Percentiles rank a stretch among this genome's conserved stretches.
These are phyloP conservation scores for Ornithoptera priamus DNA, from an alignment of 2,888 invertebrate species.

Conservation along the genomic window DNA sequence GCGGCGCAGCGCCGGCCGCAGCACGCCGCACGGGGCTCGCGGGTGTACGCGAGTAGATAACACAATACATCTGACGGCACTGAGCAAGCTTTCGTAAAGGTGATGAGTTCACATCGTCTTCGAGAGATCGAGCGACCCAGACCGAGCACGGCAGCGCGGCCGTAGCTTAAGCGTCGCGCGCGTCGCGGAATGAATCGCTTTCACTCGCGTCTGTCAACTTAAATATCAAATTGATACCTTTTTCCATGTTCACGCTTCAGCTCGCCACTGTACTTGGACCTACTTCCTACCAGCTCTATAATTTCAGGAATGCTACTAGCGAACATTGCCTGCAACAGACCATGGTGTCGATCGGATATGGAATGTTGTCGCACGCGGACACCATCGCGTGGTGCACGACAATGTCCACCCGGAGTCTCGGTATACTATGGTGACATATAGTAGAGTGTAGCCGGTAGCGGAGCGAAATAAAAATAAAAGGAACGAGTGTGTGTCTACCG, in stretches of 20 bases:
- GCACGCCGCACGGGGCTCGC: slow-evolving; percentile 47
- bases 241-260: slow-evolving; percentile 99
- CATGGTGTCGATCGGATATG: slow-evolving; percentile 75
- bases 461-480: slow-evolving; percentile 73
- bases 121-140: slow-evolving; percentile 71
- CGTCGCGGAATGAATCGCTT: slow-evolving; percentile 65
- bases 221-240: slow-evolving; percentile 88
- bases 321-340: slow-evolving; percentile 98
- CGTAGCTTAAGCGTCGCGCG: slow-evolving; percentile 36
- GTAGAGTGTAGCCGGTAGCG: slow-evolving; percentile 74
- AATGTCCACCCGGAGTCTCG: slow-evolving; percentile 74
- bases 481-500: slow-evolving; percentile 75
- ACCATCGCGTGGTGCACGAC: slow-evolving; percentile 79
- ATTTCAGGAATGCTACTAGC: slow-evolving; percentile 99
- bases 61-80: slow-evolving; percentile 82
- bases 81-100: slow-evolving; percentile 78
- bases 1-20: slow-evolving; percentile 43
- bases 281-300: slow-evolving; percentile 99
- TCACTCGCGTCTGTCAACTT: slow-evolving; percentile 68
- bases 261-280: slow-evolving; percentile 99
- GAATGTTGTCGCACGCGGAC: slow-evolving; percentile 59
- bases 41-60: slow-evolving; percentile 77
- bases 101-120: slow-evolving; percentile 68
- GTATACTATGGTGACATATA: slow-evolving; percentile 71
- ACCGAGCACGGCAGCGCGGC: slow-evolving; percentile 47